A percentile compares a stretch with the other conserved stretches of the same genome.
phyloP scores from a whole-genome alignment of 1,140 invertebrate species.

The Drosophila chauvacae region DNA sequence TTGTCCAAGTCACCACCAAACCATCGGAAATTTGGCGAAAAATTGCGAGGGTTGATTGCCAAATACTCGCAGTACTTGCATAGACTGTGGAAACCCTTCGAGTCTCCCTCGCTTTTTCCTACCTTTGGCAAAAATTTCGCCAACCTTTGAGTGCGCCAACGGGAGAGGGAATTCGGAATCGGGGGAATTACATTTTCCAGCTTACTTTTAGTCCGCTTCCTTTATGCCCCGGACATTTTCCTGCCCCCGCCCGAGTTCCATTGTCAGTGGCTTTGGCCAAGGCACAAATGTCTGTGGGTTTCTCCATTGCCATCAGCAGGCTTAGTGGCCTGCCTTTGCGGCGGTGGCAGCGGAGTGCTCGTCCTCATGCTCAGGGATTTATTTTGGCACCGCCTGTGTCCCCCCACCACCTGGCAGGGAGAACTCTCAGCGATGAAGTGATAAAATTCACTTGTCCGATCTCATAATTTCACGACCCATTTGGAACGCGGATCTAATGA shows the following conservation, averaged over 20 bases:
- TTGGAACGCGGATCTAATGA: conserved; percentile 15
- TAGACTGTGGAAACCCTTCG: neutral
- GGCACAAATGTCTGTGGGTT: conserved; percentile 63
- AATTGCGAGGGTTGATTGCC: conserved; percentile 22
- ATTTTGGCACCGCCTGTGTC: conserved; percentile 49
- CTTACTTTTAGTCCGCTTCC: conserved; percentile 67
- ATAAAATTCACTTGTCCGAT: conserved; percentile 26
- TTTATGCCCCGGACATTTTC: conserved; percentile 51
- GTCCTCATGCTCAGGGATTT: conserved; percentile 49
- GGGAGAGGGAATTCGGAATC: neutral
- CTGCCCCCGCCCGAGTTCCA: conserved; percentile 53
- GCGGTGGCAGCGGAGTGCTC: conserved; percentile 22
- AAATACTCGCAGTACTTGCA: neutral
- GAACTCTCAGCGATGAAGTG: conserved; percentile 39
- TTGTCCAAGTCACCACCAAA: conserved; percentile 39
- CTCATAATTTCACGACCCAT: conserved; percentile 27
- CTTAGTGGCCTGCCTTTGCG: conserved; percentile 40
- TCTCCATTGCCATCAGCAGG: conserved; percentile 35
- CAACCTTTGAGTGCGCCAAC: conserved; percentile 9
- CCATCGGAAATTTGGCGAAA: conserved; percentile 16
- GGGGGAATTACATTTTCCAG: conserved; percentile 67
- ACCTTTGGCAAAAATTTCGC: conserved; percentile 54
- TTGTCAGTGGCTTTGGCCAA: conserved; percentile 65
- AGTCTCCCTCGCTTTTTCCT: conserved; percentile 16
- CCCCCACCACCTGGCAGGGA: neutral